phyloP scores from a whole-genome alignment of 2,888 invertebrate species.

The Latrodectus elegans region DNA sequence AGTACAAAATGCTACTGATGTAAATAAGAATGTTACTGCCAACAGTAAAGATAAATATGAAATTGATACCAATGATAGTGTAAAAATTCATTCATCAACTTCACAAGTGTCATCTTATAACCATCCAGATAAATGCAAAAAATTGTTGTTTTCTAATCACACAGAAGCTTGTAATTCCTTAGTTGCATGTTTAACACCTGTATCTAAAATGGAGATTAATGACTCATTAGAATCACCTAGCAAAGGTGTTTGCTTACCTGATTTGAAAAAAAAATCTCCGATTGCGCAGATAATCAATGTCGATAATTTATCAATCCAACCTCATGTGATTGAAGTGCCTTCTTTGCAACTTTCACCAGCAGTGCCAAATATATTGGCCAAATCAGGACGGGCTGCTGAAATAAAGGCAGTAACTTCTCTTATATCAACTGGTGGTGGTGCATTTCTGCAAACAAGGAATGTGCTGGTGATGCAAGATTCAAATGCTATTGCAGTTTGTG shows the following conservation, averaged over 20 bases:
- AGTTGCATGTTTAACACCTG: conserved; percentile 46
- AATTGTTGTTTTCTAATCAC: conserved; percentile 57
- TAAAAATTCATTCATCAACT: conserved; percentile 41
- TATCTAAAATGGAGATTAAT: conserved; percentile 52
- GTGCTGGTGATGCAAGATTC: conserved; percentile 35
- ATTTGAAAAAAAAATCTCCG: conserved; percentile 51
- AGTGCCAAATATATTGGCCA: conserved; percentile 58
- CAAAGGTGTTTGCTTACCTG: conserved; percentile 48
- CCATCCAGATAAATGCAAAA: conserved; percentile 51
- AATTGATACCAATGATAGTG: conserved; percentile 37
- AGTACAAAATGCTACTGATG: conserved; percentile 65
- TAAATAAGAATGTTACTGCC: conserved; percentile 66
- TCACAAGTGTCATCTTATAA: conserved; percentile 23
- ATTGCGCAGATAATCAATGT: conserved; percentile 69
- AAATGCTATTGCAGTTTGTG: conserved; percentile 19
- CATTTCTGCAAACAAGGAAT: conserved; percentile 35
- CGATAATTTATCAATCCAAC: conserved; percentile 65
- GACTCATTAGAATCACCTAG: conserved; percentile 29
- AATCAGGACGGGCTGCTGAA: conserved; percentile 50
- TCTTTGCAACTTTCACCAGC: conserved; percentile 59
- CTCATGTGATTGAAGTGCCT: conserved; percentile 70
- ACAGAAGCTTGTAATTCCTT: conserved; percentile 52
- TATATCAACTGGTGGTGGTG: conserved; percentile 52
- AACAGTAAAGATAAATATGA: conserved; percentile 34
- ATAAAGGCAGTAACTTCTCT: conserved; percentile 50